Conservation (phyloP, 2,797 vertebrate species). For the Typhlichthys eigenmanni region DNA sequence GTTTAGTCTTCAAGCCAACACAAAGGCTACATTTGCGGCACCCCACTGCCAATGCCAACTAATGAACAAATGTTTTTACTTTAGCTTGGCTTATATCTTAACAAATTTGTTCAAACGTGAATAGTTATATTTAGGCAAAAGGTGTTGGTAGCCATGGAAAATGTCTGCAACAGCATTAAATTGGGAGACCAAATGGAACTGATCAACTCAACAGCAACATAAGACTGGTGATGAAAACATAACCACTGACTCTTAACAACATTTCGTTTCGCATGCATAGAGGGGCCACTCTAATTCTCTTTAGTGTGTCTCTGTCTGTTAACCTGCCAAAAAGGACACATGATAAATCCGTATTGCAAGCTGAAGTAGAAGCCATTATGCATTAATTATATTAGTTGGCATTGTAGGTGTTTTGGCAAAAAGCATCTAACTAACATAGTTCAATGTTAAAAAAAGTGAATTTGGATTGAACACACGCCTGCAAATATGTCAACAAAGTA, state of each 20-base stretch:
- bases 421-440: slow-evolving; percentile 26
- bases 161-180: slow-evolving; percentile 87
- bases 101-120: slow-evolving; percentile 69
- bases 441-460: slow-evolving; percentile 41
- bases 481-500: slow-evolving; percentile 31
- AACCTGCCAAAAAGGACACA: slow-evolving; percentile 75
- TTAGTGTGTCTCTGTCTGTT: slow-evolving; percentile 5
- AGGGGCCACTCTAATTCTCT: slow-evolving; percentile 39
- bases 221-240: slow-evolving; percentile 49
- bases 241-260: slow-evolving; percentile 57
- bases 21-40: slow-evolving; percentile 64
- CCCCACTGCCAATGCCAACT: slow-evolving; percentile 59
- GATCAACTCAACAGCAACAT: slow-evolving; percentile 82
- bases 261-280: slow-evolving; percentile 55
- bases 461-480: slow-evolving; percentile 38
- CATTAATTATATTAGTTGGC: slow-evolving; percentile 66
- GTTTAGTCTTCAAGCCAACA: slow-evolving; percentile 40
- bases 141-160: slow-evolving; percentile 87
- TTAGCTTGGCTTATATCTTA: slow-evolving; percentile 71
- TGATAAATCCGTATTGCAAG: slow-evolving; percentile 61
- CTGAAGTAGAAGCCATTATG: slow-evolving; percentile 64
- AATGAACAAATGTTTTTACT: slow-evolving; percentile 64
- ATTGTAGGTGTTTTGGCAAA: slow-evolving; percentile 59
- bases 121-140: slow-evolving; percentile 87
- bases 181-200: slow-evolving; percentile 81